Evolutionary conservation across 2,888 invertebrate genomes (phyloP).

Genomic region (Andrena chrysosceles): DNA sequence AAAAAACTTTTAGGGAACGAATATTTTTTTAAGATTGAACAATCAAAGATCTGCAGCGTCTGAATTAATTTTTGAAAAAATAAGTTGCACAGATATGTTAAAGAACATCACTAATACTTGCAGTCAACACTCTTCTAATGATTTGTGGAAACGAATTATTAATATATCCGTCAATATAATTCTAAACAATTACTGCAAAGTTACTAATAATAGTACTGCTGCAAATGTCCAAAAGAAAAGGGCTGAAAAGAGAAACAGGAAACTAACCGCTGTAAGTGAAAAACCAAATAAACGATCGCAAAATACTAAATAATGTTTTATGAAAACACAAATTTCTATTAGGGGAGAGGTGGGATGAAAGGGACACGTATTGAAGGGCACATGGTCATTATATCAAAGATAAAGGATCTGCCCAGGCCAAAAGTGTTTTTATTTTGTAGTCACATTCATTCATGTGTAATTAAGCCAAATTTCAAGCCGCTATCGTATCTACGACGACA

Average conservation of each 20-base stretch:
- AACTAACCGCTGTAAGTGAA: slow-evolving; percentile 13
- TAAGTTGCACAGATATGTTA: slow-evolving; percentile 1
- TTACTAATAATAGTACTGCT: neutral
- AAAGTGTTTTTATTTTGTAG: no score
- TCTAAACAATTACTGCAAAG: slow-evolving; percentile 4
- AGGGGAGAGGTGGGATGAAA: no score
- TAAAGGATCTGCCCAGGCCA: no score
- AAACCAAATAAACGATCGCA: neutral
- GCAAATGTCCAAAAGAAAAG: slow-evolving; percentile 3
- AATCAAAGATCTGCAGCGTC: slow-evolving; percentile 4
- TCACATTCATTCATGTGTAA: no score
- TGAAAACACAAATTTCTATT: neutral
- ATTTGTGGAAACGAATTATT: slow-evolving; percentile 10
- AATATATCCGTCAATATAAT: slow-evolving; percentile 1
- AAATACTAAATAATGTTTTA: neutral
- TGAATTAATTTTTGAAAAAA: neutral
- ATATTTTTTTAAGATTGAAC: slow-evolving; percentile 1
- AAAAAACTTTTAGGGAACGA: no score
- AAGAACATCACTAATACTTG: neutral
- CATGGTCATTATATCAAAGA: no score
- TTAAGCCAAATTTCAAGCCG: no score
- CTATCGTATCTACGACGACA: no score
- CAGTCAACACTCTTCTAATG: neutral
- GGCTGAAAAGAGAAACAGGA: neutral
- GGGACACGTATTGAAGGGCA: no score